A percentile compares a stretch with the other conserved stretches of the same genome.
These are phyloP conservation scores for Zoanthus sociatus DNA, from an alignment of 92 coral and sea anemone genomes.

Conservation along the genomic window DNA sequence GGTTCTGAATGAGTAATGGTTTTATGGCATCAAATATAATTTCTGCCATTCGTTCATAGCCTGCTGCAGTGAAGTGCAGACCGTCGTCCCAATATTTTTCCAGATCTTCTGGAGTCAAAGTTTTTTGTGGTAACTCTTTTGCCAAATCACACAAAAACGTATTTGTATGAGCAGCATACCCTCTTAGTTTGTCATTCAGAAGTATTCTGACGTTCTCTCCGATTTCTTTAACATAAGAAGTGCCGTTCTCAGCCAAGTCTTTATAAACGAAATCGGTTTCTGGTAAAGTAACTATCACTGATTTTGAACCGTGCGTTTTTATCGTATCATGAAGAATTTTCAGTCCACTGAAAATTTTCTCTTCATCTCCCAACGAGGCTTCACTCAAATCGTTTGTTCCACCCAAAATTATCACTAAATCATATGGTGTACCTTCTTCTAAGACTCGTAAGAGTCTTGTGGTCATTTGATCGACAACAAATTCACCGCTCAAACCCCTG, in stretches of 20 bases:
- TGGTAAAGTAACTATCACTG: conserved; percentile 75
- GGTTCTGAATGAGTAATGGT: not conserved
- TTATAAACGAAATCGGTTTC: conserved; percentile 77
- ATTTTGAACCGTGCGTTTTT: conserved; percentile 59
- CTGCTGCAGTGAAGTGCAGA: conserved; percentile 80
- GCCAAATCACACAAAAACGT: conserved; percentile 76
- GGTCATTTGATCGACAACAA: conserved; percentile 72
- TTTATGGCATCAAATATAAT: conserved; percentile 72
- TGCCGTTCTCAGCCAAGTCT: conserved; percentile 63
- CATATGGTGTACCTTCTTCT: conserved; percentile 56
- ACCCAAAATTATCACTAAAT: conserved; percentile 79
- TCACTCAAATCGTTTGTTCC: conserved; percentile 86
- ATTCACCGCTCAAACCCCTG: conserved; percentile 76
- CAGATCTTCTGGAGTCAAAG: conserved; percentile 57
- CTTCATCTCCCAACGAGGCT: conserved; percentile 64
- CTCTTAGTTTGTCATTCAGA: conserved; percentile 74
- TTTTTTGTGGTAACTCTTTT: conserved; percentile 64
- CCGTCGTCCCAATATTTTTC: conserved; percentile 87
- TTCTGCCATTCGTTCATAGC: conserved; percentile 83
- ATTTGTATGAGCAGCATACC: conserved; percentile 36
- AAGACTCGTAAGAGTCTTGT: conserved; percentile 62
- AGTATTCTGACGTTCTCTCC: conserved; percentile 73
- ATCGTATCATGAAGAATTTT: conserved; percentile 55
- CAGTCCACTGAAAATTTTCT: conserved; percentile 60
- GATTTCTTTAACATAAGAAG: conserved; percentile 73